phyloP scores from a whole-genome alignment of 2,797 vertebrate species.

The Steatocranus sp. region DNA sequence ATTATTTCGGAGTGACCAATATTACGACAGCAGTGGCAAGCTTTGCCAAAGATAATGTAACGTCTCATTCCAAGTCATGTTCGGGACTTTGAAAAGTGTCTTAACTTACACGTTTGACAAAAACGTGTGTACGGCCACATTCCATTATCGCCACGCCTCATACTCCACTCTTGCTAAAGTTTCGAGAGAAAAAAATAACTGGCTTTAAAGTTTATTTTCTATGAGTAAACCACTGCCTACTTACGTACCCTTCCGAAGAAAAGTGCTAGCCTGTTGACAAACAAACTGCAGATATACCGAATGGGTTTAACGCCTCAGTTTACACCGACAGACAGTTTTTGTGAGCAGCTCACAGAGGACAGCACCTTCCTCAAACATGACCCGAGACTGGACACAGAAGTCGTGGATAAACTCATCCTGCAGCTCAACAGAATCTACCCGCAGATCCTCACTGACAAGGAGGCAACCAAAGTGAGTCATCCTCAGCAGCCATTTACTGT shows the following conservation, averaged over 20 bases:
- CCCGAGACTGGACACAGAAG: constrained; percentile 82
- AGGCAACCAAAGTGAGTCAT: constrained; percentile 86
- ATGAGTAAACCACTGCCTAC: neutral
- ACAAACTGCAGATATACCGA: neutral
- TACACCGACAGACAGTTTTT: constrained; percentile 72
- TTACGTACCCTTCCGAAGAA: neutral
- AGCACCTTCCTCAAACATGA: constrained; percentile 78
- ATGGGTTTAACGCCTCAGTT: neutral
- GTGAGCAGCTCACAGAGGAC: constrained; percentile 87
- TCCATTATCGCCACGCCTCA: neutral
- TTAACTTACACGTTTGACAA: neutral
- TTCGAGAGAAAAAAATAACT: neutral
- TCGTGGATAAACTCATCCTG: constrained; percentile 90
- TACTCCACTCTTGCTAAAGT: neutral
- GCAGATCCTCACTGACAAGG: constrained; percentile 92
- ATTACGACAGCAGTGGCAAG: neutral
- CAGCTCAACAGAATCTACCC: constrained; percentile 98
- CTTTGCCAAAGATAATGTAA: neutral
- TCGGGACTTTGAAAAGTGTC: constrained; percentile 35
- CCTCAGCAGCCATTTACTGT: neutral
- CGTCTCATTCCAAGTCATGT: neutral
- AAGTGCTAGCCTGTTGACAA: neutral
- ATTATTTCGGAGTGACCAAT: neutral
- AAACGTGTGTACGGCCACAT: neutral
- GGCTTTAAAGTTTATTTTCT: neutral